A percentile compares a stretch with the other conserved stretches of the same genome.
Evolutionary conservation across 92 coral and sea anemone species (phyloP).

Genomic region (Palythoa heliodiscus): DNA sequence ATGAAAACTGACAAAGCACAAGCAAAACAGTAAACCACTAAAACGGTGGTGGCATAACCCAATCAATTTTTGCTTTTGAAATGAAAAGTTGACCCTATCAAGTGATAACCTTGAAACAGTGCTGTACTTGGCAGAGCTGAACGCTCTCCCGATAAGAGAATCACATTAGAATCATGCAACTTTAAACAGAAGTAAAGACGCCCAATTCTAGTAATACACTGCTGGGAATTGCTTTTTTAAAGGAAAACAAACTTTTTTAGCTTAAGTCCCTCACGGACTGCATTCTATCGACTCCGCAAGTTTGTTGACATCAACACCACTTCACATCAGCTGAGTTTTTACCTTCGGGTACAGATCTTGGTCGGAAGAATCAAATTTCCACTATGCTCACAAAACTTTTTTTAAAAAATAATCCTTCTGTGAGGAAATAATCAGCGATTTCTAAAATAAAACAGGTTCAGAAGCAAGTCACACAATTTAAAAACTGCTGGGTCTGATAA

Average conservation of each 20-base stretch:
- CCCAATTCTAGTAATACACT: neutral
- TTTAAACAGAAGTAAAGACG: neutral
- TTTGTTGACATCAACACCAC: conserved; percentile 15
- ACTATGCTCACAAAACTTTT: neutral
- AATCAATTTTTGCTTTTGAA: too few relatives aligned
- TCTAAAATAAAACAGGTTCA: neutral
- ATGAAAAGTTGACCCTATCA: neutral
- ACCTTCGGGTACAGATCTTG: neutral
- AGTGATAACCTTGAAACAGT: neutral
- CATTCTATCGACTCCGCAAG: neutral
- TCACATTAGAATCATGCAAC: conserved; percentile 18
- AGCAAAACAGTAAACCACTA: neutral
- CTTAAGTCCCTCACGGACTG: neutral
- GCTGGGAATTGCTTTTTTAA: neutral
- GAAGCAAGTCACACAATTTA: too few relatives aligned
- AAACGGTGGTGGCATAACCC: neutral
- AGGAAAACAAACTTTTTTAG: neutral
- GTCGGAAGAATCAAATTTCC: neutral
- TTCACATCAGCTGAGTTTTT: neutral
- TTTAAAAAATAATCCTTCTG: neutral
- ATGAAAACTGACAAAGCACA: neutral
- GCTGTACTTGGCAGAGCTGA: conserved; percentile 4
- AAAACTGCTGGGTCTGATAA: too few relatives aligned
- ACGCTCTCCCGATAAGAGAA: neutral
- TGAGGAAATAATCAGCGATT: neutral